phyloP scores from a whole-genome alignment of 1,140 invertebrate species.

The Heliconius himera region DNA sequence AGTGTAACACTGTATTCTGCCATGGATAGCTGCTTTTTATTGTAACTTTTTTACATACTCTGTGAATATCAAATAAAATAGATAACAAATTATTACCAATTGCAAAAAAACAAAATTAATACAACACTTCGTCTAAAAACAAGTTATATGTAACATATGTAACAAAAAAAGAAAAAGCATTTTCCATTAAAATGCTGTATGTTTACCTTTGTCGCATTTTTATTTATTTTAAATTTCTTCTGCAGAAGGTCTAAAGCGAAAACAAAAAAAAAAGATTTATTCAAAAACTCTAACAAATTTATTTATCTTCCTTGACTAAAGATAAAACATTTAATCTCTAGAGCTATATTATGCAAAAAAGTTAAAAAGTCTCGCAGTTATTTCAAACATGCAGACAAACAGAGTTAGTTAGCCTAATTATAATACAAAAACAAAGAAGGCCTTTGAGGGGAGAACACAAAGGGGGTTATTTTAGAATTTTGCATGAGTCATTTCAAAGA shows the following conservation, averaged over 20 bases:
- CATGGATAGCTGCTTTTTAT: not conserved
- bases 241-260: no score
- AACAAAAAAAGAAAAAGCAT: not conserved
- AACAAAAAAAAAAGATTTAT: no score
- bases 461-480: slow-evolving; percentile 6
- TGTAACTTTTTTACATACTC: not conserved
- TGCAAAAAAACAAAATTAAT: not conserved
- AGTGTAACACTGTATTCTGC: not conserved
- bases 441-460: slow-evolving; percentile 4
- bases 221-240: not conserved
- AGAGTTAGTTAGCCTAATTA: not conserved
- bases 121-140: not conserved
- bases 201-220: not conserved
- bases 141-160: not conserved
- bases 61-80: not conserved
- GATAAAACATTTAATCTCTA: not conserved
- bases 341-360: not conserved
- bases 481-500: not conserved
- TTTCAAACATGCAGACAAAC: slow-evolving; percentile 7
- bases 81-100: not conserved
- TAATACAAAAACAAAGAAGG: not conserved
- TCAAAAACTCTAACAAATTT: no score
- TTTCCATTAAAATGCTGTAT: not conserved
- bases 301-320: not conserved
- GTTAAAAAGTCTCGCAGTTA: not conserved